phyloP scores from a whole-genome alignment of 37 sponge, comb jelly and placozoan species.

The Chondrilla cf. caribensis region DNA sequence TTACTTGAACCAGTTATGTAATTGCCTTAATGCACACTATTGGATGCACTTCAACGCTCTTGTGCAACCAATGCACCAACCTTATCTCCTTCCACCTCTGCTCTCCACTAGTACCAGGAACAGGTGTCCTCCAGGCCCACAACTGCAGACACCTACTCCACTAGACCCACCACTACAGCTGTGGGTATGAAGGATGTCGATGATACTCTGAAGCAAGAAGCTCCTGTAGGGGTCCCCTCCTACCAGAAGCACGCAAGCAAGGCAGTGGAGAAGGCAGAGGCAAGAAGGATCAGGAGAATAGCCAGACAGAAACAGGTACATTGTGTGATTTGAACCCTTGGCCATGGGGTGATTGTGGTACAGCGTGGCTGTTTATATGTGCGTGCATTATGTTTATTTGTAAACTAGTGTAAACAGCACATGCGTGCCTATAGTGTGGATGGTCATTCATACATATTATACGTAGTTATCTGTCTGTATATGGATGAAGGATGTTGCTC shows the following conservation, averaged over 20 bases:
- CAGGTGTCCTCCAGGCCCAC: constrained; percentile 2
- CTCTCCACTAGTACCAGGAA: too few species aligned
- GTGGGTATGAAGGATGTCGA: constrained; percentile 1
- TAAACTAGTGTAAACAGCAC: too few species aligned
- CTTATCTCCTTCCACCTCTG: too few species aligned
- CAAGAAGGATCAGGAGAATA: constrained; percentile 58
- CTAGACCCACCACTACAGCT: constrained; percentile 9
- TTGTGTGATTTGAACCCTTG: not conserved
- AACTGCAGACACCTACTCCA: not conserved
- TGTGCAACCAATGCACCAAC: too few species aligned
- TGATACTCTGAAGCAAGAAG: not conserved
- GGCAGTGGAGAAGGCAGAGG: constrained; percentile 68
- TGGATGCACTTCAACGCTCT: too few species aligned
- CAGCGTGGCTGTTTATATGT: not conserved
- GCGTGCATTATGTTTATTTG: not conserved
- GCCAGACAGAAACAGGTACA: constrained; percentile 68
- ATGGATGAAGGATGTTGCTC: too few species aligned
- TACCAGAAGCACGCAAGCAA: constrained; percentile 27
- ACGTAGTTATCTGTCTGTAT: too few species aligned
- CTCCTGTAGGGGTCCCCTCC: not conserved
- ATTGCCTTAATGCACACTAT: too few species aligned
- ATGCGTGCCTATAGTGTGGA: too few species aligned
- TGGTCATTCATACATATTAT: too few species aligned
- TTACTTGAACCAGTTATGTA: too few species aligned
- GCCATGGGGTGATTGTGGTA: too few species aligned